phyloP scores from a whole-genome alignment of 2,888 invertebrate species.

The Aromia moschata region DNA sequence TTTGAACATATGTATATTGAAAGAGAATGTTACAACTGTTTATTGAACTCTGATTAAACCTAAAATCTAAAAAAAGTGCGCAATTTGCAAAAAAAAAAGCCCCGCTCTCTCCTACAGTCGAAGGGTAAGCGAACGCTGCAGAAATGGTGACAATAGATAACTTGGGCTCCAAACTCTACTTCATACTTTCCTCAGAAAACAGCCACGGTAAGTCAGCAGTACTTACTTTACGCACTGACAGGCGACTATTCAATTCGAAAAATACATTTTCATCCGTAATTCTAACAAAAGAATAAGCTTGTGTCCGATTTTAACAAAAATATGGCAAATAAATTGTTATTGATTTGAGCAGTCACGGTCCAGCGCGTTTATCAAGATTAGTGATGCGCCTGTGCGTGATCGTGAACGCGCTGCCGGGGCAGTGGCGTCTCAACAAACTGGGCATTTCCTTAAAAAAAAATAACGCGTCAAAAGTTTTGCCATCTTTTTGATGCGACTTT shows the following conservation, averaged over 20 bases:
- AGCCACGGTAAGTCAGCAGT: slow-evolving; percentile 62
- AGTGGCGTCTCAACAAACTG: not conserved
- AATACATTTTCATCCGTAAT: too few relatives aligned
- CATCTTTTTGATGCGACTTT: too few relatives aligned
- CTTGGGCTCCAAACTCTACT: slow-evolving; percentile 69
- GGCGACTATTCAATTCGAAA: too few relatives aligned
- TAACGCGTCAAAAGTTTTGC: not conserved
- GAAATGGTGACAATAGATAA: slow-evolving; percentile 63
- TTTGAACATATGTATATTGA: too few relatives aligned
- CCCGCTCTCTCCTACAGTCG: too few relatives aligned
- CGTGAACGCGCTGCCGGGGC: not conserved
- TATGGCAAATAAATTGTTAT: slow-evolving; percentile 13
- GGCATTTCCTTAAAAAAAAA: not conserved
- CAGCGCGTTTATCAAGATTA: not conserved
- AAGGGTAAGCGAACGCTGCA: not conserved
- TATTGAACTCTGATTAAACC: too few relatives aligned
- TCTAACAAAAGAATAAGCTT: too few relatives aligned
- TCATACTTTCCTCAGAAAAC: slow-evolving; percentile 65
- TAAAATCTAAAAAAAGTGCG: too few relatives aligned
- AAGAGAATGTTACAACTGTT: too few relatives aligned
- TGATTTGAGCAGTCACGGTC: slow-evolving; percentile 13
- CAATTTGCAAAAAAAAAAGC: too few relatives aligned
- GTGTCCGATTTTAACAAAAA: too few relatives aligned
- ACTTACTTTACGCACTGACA: not conserved
- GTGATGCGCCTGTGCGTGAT: not conserved